Evolutionary conservation across 2,113 vertebrate species (phyloP).

Genomic region (Rostratula benghalensis): DNA sequence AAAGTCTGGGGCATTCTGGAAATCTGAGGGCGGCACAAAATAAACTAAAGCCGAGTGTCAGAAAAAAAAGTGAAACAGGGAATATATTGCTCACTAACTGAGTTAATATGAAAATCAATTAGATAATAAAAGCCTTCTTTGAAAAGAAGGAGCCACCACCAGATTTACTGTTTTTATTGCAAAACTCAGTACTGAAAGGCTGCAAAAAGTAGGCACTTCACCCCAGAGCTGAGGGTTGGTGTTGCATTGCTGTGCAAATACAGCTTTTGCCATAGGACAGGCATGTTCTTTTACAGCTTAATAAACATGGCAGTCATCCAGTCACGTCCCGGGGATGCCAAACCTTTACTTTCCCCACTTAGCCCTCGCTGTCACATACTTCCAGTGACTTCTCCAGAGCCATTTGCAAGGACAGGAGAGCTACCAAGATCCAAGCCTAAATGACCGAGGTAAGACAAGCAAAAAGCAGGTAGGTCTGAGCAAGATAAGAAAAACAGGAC

Average conservation of each 20-base stretch:
- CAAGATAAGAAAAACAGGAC: not conserved
- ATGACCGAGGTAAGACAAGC: not conserved
- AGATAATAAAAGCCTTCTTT: not conserved
- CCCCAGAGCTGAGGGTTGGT: not conserved
- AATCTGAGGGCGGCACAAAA: conserved; percentile 53
- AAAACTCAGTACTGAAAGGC: not conserved
- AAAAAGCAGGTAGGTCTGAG: not conserved
- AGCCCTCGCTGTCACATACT: not conserved
- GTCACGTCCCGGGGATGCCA: not conserved
- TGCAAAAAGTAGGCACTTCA: conserved; percentile 1
- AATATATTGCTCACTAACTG: conserved; percentile 18
- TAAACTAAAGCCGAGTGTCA: conserved; percentile 30
- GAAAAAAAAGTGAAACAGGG: not conserved
- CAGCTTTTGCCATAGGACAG: conserved; percentile 33
- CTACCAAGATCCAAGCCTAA: not conserved
- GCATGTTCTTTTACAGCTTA: conserved; percentile 25
- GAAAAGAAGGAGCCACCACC: not conserved
- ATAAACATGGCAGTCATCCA: conserved; percentile 49
- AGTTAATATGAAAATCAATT: conserved; percentile 2
- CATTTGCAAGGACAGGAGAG: not conserved
- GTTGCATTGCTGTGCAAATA: not conserved
- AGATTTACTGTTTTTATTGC: conserved; percentile 6
- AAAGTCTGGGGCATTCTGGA: conserved; percentile 53
- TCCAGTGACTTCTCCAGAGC: not conserved
- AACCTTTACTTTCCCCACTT: not conserved